Evolutionary conservation across 2,797 vertebrate species (phyloP), one percentile per base, ranked within the genome.

Genomic region (Poeciliopsis infans): DNA sequence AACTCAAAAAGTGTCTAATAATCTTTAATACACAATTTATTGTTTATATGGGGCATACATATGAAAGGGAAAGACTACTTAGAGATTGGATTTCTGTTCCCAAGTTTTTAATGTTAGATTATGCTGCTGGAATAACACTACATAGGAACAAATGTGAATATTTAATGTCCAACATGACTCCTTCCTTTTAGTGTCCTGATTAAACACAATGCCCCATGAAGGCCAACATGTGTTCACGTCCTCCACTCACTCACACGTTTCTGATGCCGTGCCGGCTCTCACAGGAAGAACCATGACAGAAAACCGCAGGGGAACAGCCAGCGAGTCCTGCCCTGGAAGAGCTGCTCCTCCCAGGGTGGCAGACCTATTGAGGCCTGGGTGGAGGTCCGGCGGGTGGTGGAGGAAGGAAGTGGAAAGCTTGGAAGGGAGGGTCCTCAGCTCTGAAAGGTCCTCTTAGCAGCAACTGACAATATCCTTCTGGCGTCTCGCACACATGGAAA

Each of bases 351-450:
- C 80, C 83, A 76, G 86, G 81, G 85, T 41, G 71, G 77, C 82
- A 71, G 51, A 75, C 49, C 70, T 82, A 72, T 86, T 5, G 86
- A 86, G 88, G 84, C 85, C 87, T 83, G 91, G 86, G 90, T 88
- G 90, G 85, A 86, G 87, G 66, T 84, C 81, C 83, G 78, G 74
- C 77, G 87, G 87, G 90, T 12, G 82, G 87, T 88, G 83, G 86
- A 73, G 77, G 3, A 11, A 89, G 87, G 88, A 86, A 90, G 81
- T 72, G 90, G 89, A 90, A 93, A 87, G 79, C 84, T 78, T 88
- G 86, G 87, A 90, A 86, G 86, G 89, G 85, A 83, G 85, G 71
- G 49, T 77, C 82, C 80, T 45, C 39, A 45, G 66, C 55, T 82
- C 76, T 87, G 79, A 91, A 78, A 75, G 74, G 84, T 83, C 80